A percentile compares a stretch with the other conserved stretches of the same genome.
Conservation (phyloP, 1,140 invertebrate species). For the Triops longicaudatus region DNA sequence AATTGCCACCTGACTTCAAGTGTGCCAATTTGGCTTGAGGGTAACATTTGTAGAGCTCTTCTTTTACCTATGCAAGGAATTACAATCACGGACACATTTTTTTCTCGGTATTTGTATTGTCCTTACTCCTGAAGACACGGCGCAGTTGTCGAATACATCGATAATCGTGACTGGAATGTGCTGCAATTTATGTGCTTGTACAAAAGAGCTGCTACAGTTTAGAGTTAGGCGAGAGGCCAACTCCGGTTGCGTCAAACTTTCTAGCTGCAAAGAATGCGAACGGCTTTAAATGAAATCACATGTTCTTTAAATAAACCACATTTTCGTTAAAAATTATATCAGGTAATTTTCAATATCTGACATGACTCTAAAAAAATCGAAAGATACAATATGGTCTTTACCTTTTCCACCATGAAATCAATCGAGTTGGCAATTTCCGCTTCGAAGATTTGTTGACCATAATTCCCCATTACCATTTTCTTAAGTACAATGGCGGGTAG, state of each 20-base stretch:
- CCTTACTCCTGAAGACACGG: slow-evolving; percentile 57
- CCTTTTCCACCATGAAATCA: slow-evolving; percentile 85
- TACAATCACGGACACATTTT: neutral
- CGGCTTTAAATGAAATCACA: neutral
- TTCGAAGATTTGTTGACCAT: slow-evolving; percentile 56
- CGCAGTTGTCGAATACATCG: slow-evolving; percentile 86
- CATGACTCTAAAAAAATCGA: too few relatives aligned
- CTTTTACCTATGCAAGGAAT: slow-evolving; percentile 40
- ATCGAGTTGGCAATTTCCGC: slow-evolving; percentile 69
- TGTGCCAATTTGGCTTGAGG: slow-evolving; percentile 78
- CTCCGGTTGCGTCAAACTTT: slow-evolving; percentile 70
- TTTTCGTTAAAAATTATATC: too few relatives aligned
- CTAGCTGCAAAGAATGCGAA: slow-evolving; percentile 51
- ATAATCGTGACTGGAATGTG: slow-evolving; percentile 68
- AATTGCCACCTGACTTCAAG: slow-evolving; percentile 81
- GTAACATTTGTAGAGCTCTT: slow-evolving; percentile 80
- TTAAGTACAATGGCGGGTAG: slow-evolving; percentile 74
- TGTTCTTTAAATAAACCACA: too few relatives aligned
- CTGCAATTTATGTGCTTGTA: slow-evolving; percentile 64
- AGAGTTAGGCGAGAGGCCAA: slow-evolving; percentile 77
- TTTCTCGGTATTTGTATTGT: neutral
- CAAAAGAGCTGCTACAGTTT: slow-evolving; percentile 72
- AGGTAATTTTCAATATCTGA: too few relatives aligned
- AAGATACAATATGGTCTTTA: slow-evolving; percentile 40
- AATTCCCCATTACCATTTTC: slow-evolving; percentile 84